Evolutionary conservation across 2,888 invertebrate genomes (phyloP).

Genomic region (Eupithecia subumbrata): DNA sequence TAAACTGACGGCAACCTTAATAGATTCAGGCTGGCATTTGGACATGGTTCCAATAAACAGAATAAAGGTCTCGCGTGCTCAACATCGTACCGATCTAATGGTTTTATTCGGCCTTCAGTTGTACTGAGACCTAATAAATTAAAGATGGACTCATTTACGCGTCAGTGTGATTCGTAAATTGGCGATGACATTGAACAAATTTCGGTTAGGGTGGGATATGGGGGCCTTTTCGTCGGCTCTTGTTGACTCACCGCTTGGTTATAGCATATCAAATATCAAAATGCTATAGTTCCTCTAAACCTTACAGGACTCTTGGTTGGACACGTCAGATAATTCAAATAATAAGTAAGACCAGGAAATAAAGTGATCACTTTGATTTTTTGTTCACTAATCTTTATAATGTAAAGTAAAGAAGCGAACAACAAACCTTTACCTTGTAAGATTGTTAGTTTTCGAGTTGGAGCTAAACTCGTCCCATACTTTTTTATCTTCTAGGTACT

Average conservation of each 20-base stretch:
- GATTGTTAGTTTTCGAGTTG: too few relatives aligned
- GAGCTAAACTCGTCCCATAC: too few relatives aligned
- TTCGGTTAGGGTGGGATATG: background rate
- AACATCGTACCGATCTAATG: constrained; percentile 24
- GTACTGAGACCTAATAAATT: constrained; percentile 19
- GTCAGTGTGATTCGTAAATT: background rate
- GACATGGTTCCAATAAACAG: constrained; percentile 11
- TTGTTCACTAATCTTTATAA: too few relatives aligned
- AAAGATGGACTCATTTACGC: constrained; percentile 4
- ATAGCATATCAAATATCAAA: too few relatives aligned
- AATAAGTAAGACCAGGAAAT: too few relatives aligned
- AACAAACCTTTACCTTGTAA: too few relatives aligned
- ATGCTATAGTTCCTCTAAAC: too few relatives aligned
- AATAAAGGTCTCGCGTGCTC: constrained; percentile 27
- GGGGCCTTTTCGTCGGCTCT: background rate
- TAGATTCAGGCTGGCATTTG: constrained; percentile 20
- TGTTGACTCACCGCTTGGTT: background rate
- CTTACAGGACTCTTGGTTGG: too few relatives aligned
- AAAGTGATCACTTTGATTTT: too few relatives aligned
- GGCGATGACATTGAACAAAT: constrained; percentile 1
- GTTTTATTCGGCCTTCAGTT: constrained; percentile 22
- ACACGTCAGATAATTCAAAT: too few relatives aligned
- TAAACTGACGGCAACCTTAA: constrained; percentile 17
- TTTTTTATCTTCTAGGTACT: too few relatives aligned
- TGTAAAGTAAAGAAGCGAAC: too few relatives aligned